Evolutionary conservation across 2,113 vertebrate species (phyloP).

Genomic region (Mus spicilegus): DNA sequence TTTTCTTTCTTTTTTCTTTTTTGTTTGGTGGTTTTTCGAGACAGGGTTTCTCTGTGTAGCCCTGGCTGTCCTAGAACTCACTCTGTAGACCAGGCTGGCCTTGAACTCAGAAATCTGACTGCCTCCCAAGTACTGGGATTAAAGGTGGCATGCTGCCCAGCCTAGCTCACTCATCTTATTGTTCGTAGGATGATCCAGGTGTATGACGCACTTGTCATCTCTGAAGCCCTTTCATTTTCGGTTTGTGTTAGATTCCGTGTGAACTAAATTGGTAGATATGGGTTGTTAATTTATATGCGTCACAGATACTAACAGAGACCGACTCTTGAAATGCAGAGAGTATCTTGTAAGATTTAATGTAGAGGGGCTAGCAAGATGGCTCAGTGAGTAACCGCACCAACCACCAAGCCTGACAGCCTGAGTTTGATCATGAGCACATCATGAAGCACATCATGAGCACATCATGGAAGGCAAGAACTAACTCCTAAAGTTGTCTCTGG

Average conservation of each 20-base stretch:
- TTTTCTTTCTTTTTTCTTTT: too few species aligned
- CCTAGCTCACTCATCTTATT: constrained; percentile 26
- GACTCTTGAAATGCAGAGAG: constrained; percentile 39
- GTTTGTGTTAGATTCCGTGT: neutral
- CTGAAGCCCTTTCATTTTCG: neutral
- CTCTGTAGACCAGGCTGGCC: too few species aligned
- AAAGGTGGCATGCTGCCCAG: too few species aligned
- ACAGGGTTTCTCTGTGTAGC: too few species aligned
- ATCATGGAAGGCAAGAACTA: neutral
- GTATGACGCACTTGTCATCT: neutral
- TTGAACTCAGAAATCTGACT: too few species aligned
- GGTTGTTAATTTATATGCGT: neutral
- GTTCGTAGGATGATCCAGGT: constrained; percentile 46
- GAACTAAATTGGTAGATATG: neutral
- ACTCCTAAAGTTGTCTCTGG: neutral
- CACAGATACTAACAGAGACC: neutral
- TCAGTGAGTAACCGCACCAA: neutral
- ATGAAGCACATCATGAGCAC: neutral
- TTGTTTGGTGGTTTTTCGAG: too few species aligned
- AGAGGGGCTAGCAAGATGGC: neutral
- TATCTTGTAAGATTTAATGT: neutral
- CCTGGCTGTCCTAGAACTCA: too few species aligned
- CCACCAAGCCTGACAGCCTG: neutral
- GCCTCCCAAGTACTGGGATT: too few species aligned
- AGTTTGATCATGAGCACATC: neutral